phyloP scores from a whole-genome alignment of 2,113 vertebrate species.

The Rhinoptilus africanus region DNA sequence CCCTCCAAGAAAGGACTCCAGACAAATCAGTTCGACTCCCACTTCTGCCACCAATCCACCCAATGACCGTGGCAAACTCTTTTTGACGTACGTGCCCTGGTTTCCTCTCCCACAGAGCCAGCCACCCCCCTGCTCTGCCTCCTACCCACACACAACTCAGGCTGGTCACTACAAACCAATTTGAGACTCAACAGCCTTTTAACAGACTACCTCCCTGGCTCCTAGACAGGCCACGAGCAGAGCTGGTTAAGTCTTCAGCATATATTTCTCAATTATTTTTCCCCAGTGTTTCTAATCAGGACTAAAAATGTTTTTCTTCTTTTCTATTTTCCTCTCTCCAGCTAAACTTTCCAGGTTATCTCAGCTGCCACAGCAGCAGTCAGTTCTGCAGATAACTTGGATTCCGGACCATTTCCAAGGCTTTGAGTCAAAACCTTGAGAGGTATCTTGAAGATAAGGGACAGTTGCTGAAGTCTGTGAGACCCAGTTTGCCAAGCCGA shows the following conservation, averaged over 20 bases:
- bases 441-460: not conserved
- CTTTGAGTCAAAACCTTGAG: not conserved
- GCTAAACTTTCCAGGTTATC: not conserved
- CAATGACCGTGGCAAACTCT: not conserved
- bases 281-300: not conserved
- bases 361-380: not conserved
- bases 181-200: not conserved
- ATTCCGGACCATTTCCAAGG: not conserved
- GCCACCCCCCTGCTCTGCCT: not conserved
- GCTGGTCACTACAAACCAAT: accelerated
- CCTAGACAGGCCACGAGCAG: not conserved
- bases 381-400: not conserved
- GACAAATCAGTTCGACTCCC: not conserved
- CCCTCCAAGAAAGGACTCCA: not conserved
- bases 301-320: not conserved
- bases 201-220: not conserved
- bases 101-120: not conserved
- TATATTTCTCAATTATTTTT: not conserved
- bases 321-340: not conserved
- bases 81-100: not conserved
- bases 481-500: not conserved
- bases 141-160: accelerated
- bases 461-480: accelerated
- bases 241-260: not conserved
- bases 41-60: not conserved